These are phyloP conservation scores for Poeciliopsis paucimaculata DNA, from an alignment of 2,797 vertebrate species.

Conservation along the genomic window DNA sequence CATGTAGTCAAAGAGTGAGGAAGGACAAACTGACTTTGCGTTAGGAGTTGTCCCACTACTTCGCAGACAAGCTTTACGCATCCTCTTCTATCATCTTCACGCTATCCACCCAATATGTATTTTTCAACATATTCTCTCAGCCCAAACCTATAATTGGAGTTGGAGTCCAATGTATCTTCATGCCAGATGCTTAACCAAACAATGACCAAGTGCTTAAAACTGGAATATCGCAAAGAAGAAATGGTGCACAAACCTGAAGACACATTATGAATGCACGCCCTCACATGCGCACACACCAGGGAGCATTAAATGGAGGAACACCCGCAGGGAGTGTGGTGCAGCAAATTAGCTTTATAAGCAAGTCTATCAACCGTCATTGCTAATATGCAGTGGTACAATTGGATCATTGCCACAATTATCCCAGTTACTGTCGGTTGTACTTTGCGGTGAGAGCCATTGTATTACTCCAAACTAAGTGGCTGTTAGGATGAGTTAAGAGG, in stretches of 20 bases:
- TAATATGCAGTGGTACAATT: constrained; percentile 60
- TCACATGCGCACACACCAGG: background rate
- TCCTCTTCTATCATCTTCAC: constrained; percentile 20
- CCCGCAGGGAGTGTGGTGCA: constrained; percentile 60
- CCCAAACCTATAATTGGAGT: constrained; percentile 1
- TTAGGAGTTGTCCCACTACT: constrained; percentile 34
- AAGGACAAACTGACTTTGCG: constrained; percentile 37
- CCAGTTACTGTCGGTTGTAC: constrained; percentile 53
- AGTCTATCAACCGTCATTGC: constrained; percentile 63
- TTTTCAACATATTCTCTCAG: constrained; percentile 28
- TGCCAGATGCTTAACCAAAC: background rate
- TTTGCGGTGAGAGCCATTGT: constrained; percentile 33
- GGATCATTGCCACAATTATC: constrained; percentile 68
- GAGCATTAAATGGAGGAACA: constrained; percentile 56
- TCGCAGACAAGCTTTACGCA: constrained; percentile 30
- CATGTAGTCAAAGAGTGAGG: constrained; percentile 19
- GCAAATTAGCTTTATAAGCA: constrained; percentile 67
- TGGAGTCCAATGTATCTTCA: too few relatives aligned
- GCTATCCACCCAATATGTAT: constrained; percentile 15
- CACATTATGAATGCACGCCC: constrained; percentile 25
- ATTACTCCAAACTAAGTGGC: constrained; percentile 21
- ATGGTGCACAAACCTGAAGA: constrained; percentile 7
- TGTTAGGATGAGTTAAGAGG: constrained; percentile 33
- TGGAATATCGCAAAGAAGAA: constrained; percentile 1
- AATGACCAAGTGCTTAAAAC: background rate